These are phyloP conservation scores for Dromiciops gliroides DNA, from an alignment of 2,113 vertebrate genomes.

Conservation along the genomic window DNA sequence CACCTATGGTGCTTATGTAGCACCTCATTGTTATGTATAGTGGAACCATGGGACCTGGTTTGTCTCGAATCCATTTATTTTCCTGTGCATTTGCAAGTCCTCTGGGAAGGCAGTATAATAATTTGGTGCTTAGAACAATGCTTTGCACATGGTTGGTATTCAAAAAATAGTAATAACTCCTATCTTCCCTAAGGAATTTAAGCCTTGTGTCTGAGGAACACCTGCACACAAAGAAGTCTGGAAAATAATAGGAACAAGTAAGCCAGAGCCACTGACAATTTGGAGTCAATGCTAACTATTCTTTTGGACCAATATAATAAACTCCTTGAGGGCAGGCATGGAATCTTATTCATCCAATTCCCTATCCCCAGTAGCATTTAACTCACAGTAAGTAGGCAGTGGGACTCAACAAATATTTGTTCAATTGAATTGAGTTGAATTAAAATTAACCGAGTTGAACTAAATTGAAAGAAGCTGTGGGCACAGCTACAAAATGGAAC, in stretches of 20 bases:
- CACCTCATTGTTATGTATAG: constrained; percentile 5
- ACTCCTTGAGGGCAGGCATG: neutral
- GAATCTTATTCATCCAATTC: neutral
- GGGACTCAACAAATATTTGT: neutral
- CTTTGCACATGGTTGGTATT: constrained; percentile 32
- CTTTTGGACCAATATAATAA: neutral
- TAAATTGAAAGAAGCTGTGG: neutral
- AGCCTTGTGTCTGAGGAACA: constrained; percentile 40
- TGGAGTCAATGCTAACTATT: neutral
- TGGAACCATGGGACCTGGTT: constrained; percentile 6
- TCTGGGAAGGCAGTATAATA: neutral
- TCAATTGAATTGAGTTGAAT: neutral
- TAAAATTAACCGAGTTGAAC: neutral
- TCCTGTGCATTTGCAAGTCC: constrained; percentile 4
- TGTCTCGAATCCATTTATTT: constrained; percentile 25
- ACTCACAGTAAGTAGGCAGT: neutral
- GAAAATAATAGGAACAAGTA: neutral
- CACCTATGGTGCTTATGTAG: neutral
- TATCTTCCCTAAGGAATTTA: constrained; percentile 41
- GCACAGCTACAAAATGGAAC: neutral
- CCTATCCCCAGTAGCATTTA: neutral
- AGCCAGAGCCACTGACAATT: neutral
- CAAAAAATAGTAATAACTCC: constrained; percentile 29
- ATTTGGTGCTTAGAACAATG: constrained; percentile 16
- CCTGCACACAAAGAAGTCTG: constrained; percentile 39